phyloP scores from a whole-genome alignment of 2,797 vertebrate genomes.

The Poecilia picta region DNA sequence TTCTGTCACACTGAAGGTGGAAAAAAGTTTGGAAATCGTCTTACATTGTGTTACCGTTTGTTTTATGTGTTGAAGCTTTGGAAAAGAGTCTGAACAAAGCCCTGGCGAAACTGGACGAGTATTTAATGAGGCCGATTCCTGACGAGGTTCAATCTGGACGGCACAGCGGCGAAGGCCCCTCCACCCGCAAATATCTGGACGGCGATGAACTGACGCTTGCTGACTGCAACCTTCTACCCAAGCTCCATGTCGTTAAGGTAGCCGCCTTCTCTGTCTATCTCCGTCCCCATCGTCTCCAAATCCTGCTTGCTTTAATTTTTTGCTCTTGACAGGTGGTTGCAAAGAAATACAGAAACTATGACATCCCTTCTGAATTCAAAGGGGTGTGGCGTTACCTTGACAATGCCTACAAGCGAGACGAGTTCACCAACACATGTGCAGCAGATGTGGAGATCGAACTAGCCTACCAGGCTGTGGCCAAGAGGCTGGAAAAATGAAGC shows the following conservation, averaged over 20 bases:
- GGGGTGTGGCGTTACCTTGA: constrained; percentile 93
- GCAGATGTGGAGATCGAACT: constrained; percentile 92
- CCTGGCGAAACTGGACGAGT: constrained; percentile 90
- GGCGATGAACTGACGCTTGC: constrained; percentile 93
- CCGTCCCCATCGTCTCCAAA: neutral
- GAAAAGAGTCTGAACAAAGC: constrained; percentile 90
- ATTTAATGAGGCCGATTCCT: constrained; percentile 85
- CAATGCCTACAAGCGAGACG: constrained; percentile 89
- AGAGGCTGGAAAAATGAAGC: constrained; percentile 85
- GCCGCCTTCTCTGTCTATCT: neutral
- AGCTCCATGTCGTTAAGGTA: constrained; percentile 98
- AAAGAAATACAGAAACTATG: constrained; percentile 94
- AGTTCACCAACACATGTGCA: constrained; percentile 95
- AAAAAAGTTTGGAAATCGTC: neutral
- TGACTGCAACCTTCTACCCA: constrained; percentile 97
- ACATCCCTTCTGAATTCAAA: constrained; percentile 88
- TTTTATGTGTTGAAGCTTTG: constrained; percentile 78
- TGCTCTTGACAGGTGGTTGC: constrained; percentile 86
- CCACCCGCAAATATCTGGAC: constrained; percentile 91
- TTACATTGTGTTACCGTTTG: neutral
- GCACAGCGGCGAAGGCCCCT: constrained; percentile 55
- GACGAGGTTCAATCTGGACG: constrained; percentile 82
- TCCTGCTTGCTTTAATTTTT: neutral
- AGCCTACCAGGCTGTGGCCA: constrained; percentile 95
- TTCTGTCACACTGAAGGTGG: neutral